Conservation (phyloP, 2,888 invertebrate genomes). For the Cantharis nigra region DNA sequence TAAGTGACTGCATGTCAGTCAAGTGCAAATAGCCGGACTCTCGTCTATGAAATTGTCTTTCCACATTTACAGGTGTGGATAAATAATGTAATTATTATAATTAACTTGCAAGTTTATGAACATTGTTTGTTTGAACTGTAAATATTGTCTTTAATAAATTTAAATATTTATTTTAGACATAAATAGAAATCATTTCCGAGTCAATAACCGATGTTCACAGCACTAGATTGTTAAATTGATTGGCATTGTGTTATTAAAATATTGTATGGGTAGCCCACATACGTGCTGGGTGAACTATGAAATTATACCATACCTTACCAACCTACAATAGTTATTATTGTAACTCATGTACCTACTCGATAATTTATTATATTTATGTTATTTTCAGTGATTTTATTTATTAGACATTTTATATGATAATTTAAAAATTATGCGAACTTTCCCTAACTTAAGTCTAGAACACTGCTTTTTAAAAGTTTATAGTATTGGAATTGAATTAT, state of each 20-base stretch:
- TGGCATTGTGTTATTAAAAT: neutral
- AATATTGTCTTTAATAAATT: neutral
- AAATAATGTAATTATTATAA: neutral
- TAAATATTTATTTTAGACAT: constrained; percentile 1
- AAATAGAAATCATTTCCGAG: constrained; percentile 1
- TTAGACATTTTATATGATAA: neutral
- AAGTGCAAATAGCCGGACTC: neutral
- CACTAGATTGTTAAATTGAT: neutral
- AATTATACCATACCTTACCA: neutral
- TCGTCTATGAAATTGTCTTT: neutral
- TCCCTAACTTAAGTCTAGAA: neutral
- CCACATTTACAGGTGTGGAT: neutral
- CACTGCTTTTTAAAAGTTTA: neutral
- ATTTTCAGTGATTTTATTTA: neutral
- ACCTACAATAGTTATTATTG: neutral
- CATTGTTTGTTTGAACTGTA: neutral
- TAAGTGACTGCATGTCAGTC: neutral
- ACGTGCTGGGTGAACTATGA: neutral
- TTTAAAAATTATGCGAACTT: neutral
- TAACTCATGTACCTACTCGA: neutral
- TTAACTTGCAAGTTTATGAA: neutral
- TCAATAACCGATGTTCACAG: neutral
- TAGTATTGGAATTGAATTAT: neutral
- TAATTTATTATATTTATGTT: neutral
- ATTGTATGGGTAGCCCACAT: neutral